A percentile compares a stretch with the other conserved stretches of the same genome.
Evolutionary conservation across 1,140 invertebrate genomes (phyloP).

Genomic region (Macrotrachela quadricornifera): DNA sequence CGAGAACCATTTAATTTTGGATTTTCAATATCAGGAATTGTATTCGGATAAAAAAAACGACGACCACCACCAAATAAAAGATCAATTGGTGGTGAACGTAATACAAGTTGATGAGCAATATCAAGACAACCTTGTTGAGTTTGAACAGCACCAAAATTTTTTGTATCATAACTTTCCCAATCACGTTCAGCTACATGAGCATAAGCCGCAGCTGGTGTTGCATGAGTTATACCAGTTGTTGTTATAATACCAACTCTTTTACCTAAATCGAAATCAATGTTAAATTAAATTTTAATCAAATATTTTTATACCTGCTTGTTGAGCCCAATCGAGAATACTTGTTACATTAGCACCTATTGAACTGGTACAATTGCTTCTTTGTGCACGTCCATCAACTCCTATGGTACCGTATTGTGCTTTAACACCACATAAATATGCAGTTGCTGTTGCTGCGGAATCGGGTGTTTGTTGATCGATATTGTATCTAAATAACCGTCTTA

Average conservation of each 20-base stretch:
- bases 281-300: too few relatives aligned
- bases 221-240: slow-evolving; percentile 65
- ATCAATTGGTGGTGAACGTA: too few relatives aligned
- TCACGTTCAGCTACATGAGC: slow-evolving; percentile 35
- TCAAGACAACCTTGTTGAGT: slow-evolving; percentile 27
- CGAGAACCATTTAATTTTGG: too few relatives aligned
- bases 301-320: slow-evolving; percentile 3
- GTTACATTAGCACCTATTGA: neutral
- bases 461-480: slow-evolving; percentile 62
- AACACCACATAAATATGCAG: slow-evolving; percentile 58
- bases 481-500: too few relatives aligned
- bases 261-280: too few relatives aligned
- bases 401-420: slow-evolving; percentile 58
- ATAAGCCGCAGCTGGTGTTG: slow-evolving; percentile 59
- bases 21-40: too few relatives aligned
- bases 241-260: slow-evolving; percentile 64
- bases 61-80: too few relatives aligned
- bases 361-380: neutral
- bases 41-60: too few relatives aligned
- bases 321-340: slow-evolving; percentile 2
- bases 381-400: slow-evolving; percentile 42
- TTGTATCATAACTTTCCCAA: slow-evolving; percentile 21
- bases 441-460: slow-evolving; percentile 66
- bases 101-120: slow-evolving; percentile 24
- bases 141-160: slow-evolving; percentile 3